phyloP scores from a whole-genome alignment of 2,113 vertebrate species.

The Pseudorasbora parva region DNA sequence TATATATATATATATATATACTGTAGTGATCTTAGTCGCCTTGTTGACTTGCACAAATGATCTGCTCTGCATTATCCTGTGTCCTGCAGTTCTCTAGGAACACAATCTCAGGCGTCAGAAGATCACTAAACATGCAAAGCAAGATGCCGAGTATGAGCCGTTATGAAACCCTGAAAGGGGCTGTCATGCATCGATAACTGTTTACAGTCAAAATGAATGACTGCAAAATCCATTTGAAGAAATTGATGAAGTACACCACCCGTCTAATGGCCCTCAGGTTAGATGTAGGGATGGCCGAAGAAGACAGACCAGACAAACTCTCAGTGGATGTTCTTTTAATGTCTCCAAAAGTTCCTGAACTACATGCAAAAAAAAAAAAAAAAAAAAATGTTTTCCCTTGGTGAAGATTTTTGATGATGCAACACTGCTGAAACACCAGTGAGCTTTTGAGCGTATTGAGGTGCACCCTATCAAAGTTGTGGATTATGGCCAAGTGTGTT shows the following conservation, averaged over 20 bases:
- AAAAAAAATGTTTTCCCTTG: constrained; percentile 19
- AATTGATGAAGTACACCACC: background rate
- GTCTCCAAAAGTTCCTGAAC: background rate
- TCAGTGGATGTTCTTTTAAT: background rate
- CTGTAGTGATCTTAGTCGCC: background rate
- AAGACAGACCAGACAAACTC: background rate
- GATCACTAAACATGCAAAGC: background rate
- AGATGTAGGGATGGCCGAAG: background rate
- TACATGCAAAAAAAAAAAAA: background rate
- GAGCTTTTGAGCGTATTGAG: constrained; percentile 13
- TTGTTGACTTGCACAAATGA: background rate
- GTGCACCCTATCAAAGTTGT: constrained; percentile 20
- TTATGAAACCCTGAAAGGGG: background rate
- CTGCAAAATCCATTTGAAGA: background rate
- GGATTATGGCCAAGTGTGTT: constrained; percentile 15
- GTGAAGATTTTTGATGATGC: constrained; percentile 46
- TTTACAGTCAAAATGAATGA: background rate
- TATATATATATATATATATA: too few species aligned
- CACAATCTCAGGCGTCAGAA: background rate
- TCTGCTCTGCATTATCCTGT: background rate
- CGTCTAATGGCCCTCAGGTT: background rate
- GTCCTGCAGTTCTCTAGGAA: background rate
- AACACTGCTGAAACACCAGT: constrained; percentile 31
- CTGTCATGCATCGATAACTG: background rate
- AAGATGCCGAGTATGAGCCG: background rate